These are phyloP conservation scores for Halesus radiatus DNA, from an alignment of 1,140 invertebrate genomes.

Conservation along the genomic window DNA sequence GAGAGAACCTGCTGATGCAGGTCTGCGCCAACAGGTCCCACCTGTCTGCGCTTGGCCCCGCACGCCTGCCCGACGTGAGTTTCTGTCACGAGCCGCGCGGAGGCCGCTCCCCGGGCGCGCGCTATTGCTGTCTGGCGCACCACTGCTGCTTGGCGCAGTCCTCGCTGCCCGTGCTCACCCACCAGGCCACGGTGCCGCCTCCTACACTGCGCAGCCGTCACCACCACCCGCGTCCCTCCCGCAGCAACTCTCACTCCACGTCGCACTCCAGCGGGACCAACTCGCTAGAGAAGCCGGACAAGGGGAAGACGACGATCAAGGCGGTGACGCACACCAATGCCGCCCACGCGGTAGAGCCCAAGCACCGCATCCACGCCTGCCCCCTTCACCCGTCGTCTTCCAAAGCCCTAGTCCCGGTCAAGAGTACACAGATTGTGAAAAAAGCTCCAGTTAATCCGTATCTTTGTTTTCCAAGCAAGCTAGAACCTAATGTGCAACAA, in stretches of 20 bases:
- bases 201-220: slow-evolving; percentile 58
- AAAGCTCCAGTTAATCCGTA: slow-evolving; percentile 60
- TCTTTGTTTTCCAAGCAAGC: slow-evolving; percentile 69
- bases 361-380: slow-evolving; percentile 66
- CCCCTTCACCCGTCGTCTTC: slow-evolving; percentile 66
- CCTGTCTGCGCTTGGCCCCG: slow-evolving; percentile 65
- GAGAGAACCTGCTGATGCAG: slow-evolving; percentile 78
- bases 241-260: slow-evolving; percentile 59
- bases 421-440: slow-evolving; percentile 59
- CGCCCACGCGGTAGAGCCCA: slow-evolving; percentile 61
- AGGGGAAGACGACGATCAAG: slow-evolving; percentile 58
- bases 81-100: slow-evolving; percentile 68
- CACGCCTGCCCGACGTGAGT: slow-evolving; percentile 65
- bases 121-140: slow-evolving; percentile 67
- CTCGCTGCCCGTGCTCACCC: slow-evolving; percentile 62
- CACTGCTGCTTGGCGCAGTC: slow-evolving; percentile 65
- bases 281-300: slow-evolving; percentile 63
- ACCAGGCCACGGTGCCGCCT: slow-evolving; percentile 47
- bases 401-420: slow-evolving; percentile 63
- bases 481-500: slow-evolving; percentile 82
- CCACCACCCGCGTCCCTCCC: slow-evolving; percentile 60
- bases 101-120: slow-evolving; percentile 63
- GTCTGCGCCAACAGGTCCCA: slow-evolving; percentile 75
- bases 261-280: slow-evolving; percentile 67
- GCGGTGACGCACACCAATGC: slow-evolving; percentile 59